phyloP scores from a whole-genome alignment of 1,140 invertebrate species.

The Pemphigus obesinymphae region DNA sequence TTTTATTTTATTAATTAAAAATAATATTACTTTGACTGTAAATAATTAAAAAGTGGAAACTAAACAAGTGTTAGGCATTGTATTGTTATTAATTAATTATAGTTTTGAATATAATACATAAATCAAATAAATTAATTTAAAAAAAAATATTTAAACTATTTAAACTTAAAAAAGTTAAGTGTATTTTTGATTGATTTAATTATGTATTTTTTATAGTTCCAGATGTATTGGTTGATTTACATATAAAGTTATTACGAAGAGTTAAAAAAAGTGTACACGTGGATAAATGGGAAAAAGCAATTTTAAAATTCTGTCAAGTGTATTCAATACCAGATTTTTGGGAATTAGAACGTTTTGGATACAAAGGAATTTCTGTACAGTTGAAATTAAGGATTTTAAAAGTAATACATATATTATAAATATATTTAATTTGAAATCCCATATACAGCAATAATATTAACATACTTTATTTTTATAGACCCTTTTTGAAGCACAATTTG shows the following conservation, averaged over 20 bases:
- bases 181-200: no score
- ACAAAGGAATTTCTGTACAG: slow-evolving; percentile 80
- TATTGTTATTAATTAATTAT: no score
- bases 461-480: slow-evolving; percentile 58
- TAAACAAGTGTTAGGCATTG: no score
- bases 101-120: no score
- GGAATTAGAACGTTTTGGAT: slow-evolving; percentile 94
- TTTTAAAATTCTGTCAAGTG: slow-evolving; percentile 86
- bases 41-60: no score
- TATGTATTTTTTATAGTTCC: slow-evolving; percentile 62
- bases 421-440: no score
- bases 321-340: slow-evolving; percentile 86
- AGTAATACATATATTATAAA: slow-evolving; percentile 52
- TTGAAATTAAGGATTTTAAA: slow-evolving; percentile 87
- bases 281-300: slow-evolving; percentile 83
- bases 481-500: slow-evolving; percentile 90
- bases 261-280: slow-evolving; percentile 74
- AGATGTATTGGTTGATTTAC: slow-evolving; percentile 72
- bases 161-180: no score
- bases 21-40: background rate
- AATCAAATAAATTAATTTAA: no score
- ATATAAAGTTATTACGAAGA: slow-evolving; percentile 83
- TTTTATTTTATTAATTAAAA: background rate
- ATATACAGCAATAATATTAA: background rate
- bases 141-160: no score